phyloP scores from a whole-genome alignment of 2,113 vertebrate genomes.

The Montifringilla adamsi region DNA sequence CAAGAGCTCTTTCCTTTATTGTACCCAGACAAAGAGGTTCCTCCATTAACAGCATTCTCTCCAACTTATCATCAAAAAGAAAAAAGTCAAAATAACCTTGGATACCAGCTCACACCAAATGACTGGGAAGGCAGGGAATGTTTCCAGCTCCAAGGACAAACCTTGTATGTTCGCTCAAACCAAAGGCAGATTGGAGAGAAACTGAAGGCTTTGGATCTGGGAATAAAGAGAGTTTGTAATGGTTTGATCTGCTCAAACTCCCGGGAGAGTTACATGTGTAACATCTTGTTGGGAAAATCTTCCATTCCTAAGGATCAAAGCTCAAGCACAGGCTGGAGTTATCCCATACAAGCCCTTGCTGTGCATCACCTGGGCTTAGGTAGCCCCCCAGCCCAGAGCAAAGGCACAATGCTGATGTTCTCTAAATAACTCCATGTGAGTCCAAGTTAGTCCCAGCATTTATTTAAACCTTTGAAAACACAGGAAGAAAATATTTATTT shows the following conservation, averaged over 20 bases:
- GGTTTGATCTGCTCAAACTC: not conserved
- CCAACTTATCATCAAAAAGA: not conserved
- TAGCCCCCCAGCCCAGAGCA: not conserved
- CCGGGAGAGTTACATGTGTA: accelerated
- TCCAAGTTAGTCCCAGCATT: not conserved
- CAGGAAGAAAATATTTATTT: not conserved
- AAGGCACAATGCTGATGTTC: not conserved
- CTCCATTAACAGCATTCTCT: not conserved
- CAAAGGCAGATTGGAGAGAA: not conserved
- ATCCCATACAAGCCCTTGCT: not conserved
- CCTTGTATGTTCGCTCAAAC: not conserved
- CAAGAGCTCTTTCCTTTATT: not conserved
- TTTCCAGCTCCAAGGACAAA: not conserved
- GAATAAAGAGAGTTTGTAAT: not conserved
- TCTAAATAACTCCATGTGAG: not conserved
- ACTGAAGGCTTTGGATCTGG: not conserved
- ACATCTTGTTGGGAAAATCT: not conserved
- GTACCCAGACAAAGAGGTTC: not conserved
- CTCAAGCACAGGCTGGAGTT: not conserved
- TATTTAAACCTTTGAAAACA: not conserved
- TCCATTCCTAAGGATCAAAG: not conserved
- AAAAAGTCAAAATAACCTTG: not conserved
- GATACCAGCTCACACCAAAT: not conserved
- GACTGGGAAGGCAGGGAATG: not conserved
- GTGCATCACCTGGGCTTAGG: not conserved